These are phyloP conservation scores for Caenorhabditis briggsae DNA, from an alignment of 1,140 invertebrate species.

Conservation along the genomic window DNA sequence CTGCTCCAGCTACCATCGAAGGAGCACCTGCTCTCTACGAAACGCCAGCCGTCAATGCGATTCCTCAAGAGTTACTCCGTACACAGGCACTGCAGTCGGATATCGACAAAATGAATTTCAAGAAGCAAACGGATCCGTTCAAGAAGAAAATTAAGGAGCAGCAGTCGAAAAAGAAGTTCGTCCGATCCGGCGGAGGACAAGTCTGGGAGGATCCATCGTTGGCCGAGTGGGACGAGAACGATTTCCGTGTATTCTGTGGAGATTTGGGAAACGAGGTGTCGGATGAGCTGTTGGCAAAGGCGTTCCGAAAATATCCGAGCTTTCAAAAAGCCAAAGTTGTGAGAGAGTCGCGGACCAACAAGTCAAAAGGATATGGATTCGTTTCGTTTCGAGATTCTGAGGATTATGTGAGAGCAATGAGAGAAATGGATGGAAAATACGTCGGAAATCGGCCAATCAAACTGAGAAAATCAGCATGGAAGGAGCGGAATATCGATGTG, in stretches of 20 bases:
- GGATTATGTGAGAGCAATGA: constrained; percentile 97
- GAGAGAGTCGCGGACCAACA: constrained; percentile 94
- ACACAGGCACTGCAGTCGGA: constrained; percentile 74
- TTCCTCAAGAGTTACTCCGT: constrained; percentile 24
- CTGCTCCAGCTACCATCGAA: constrained; percentile 42
- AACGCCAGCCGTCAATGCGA: background rate
- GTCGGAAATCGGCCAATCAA: constrained; percentile 98
- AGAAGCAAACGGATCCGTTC: constrained; percentile 57
- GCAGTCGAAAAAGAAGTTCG: constrained; percentile 77
- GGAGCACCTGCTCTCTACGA: constrained; percentile 31
- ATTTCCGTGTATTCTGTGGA: constrained; percentile 97
- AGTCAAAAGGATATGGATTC: constrained; percentile 98
- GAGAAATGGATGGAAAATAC: constrained; percentile 93
- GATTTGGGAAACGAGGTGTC: constrained; percentile 98
- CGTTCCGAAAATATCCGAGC: constrained; percentile 94
- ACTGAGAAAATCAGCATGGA: constrained; percentile 95
- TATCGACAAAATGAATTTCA: constrained; percentile 73
- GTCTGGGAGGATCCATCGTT: constrained; percentile 76
- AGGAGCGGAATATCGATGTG: constrained; percentile 90
- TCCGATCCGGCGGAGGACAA: constrained; percentile 74
- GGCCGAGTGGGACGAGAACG: constrained; percentile 80
- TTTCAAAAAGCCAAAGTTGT: constrained; percentile 93
- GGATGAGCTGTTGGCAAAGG: constrained; percentile 91
- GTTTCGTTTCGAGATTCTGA: constrained; percentile 95
- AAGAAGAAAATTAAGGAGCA: constrained; percentile 70